Evolutionary conservation across 1,140 invertebrate species (phyloP), one percentile per base, ranked within the genome.

Genomic region (Chironomus striatipennis): DNA sequence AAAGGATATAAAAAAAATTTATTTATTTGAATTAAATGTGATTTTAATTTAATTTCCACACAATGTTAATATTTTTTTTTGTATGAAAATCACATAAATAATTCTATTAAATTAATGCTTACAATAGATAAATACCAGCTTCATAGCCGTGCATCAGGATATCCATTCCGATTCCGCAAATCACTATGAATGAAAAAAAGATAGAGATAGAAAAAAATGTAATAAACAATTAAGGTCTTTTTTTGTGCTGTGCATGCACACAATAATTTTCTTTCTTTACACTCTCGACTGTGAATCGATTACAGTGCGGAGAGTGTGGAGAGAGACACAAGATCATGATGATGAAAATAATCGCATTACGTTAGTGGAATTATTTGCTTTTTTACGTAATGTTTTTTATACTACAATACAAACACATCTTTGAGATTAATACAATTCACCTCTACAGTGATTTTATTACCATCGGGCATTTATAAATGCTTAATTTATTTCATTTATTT

Each of bases 131-230:
- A n/a, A 80, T 76, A 17, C 80, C 80, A 10, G 80, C 78, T 74
- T 74, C 74, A 77, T 79, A 79, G 73, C 80, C 80, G 76, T 81
- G 80, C 73, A 78, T 77, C 74, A 77, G 78, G 76, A 81, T 78
- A 78, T 81, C 80, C 21, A 81, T 79, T 43, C 80, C 80, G 64
- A 81, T 80, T 74, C 80, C 80, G 75, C 79, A 80, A 76, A 79
- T 78, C 76, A 81, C 80, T 81, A 79, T 79, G 77, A 78, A 76
- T 77, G 77, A 79, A 77, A 78, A 76, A 70, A n/a, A n/a, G n/a
- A n/a, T n/a, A n/a, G n/a, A n/a, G n/a, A n/a, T n/a, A n/a, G n/a
- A n/a, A n/a, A 42, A 42, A 74, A 42, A 74, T 9, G 15, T 12
- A 72, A 70, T 70, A 70, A 70, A 70, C 18, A 70, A 70, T 70